phyloP scores from a whole-genome alignment of 2,113 vertebrate genomes.

The Upupa epops region DNA sequence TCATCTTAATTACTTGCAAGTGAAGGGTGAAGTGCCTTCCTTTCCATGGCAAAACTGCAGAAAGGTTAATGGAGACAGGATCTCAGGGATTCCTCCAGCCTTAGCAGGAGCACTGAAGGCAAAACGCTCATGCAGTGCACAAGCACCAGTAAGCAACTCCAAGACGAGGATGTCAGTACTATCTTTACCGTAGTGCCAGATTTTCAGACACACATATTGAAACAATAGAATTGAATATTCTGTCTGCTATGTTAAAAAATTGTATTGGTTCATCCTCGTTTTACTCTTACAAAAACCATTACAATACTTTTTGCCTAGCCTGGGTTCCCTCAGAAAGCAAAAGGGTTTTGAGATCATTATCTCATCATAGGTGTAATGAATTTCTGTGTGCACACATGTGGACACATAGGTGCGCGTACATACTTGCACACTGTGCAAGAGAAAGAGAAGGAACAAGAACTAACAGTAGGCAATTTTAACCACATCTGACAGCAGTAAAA shows the following conservation, averaged over 20 bases:
- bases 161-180: background rate
- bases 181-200: background rate
- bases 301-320: background rate
- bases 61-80: background rate
- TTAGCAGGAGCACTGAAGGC: background rate
- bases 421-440: background rate
- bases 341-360: conserved; percentile 15
- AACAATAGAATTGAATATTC: background rate
- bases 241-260: background rate
- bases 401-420: background rate
- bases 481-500: conserved; percentile 37
- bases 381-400: background rate
- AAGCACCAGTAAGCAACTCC: background rate
- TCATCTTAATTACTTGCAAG: conserved; percentile 59
- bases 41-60: conserved; percentile 12
- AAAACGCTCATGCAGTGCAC: accelerated
- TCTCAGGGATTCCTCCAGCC: background rate
- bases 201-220: background rate
- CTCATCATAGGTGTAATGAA: background rate
- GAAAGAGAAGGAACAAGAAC: background rate
- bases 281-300: background rate
- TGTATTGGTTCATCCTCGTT: background rate
- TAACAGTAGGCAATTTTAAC: conserved; percentile 31
- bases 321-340: conserved; percentile 23
- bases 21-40: conserved; percentile 25